Evolutionary conservation across 2,888 invertebrate species (phyloP).

Genomic region (Coelinius sp.): DNA sequence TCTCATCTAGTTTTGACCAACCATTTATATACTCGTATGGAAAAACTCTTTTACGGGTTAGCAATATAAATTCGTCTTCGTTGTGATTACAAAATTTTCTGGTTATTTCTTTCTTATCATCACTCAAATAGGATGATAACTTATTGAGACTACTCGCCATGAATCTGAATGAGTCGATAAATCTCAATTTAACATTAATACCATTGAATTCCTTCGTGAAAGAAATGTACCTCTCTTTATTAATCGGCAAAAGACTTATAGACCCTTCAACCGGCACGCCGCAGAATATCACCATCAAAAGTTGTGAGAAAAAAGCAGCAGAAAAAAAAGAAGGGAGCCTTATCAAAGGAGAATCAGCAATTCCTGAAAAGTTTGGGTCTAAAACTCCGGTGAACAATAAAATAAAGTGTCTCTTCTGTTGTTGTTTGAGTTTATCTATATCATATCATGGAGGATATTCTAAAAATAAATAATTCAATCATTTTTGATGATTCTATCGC

Average conservation of each 20-base stretch:
- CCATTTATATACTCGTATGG: conserved; percentile 57
- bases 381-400: background rate
- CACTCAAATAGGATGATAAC: conserved; percentile 48
- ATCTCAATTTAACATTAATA: conserved; percentile 11
- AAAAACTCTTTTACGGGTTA: conserved; percentile 57
- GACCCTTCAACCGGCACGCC: conserved; percentile 32
- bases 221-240: conserved; percentile 55
- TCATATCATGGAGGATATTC: conserved; percentile 30
- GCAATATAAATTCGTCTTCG: conserved; percentile 43
- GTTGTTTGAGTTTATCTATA: background rate
- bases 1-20: conserved; percentile 48
- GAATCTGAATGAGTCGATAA: conserved; percentile 58
- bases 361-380: no score
- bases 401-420: background rate
- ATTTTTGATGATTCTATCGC: conserved; percentile 39
- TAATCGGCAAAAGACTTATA: conserved; percentile 47
- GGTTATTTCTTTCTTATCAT: conserved; percentile 35
- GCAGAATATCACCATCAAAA: conserved; percentile 20
- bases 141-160: conserved; percentile 54
- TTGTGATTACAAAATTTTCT: conserved; percentile 30
- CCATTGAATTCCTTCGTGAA: conserved; percentile 48
- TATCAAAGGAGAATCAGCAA: no score
- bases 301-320: conserved; percentile 1
- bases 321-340: no score
- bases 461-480: conserved; percentile 36